These are phyloP conservation scores for Candoia aspera DNA, from an alignment of 2,113 vertebrate genomes.

Conservation along the genomic window DNA sequence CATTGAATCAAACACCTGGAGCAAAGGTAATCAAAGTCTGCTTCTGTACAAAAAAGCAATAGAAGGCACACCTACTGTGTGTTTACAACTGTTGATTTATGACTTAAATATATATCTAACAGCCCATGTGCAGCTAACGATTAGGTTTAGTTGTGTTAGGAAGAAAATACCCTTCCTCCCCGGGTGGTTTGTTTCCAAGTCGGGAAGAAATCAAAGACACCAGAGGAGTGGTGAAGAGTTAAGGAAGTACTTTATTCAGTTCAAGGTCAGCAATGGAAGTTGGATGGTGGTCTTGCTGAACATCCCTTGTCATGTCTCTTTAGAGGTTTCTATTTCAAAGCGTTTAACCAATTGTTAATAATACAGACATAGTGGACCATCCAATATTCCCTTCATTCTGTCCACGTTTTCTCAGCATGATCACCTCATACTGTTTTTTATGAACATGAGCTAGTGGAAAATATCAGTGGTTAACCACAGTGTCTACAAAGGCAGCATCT, in stretches of 20 bases:
- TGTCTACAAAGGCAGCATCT: not conserved
- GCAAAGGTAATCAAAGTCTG: constrained; percentile 6
- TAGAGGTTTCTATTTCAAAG: not conserved
- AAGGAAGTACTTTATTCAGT: not conserved
- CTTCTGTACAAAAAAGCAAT: constrained; percentile 9
- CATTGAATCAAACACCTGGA: constrained; percentile 17
- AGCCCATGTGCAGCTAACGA: not conserved
- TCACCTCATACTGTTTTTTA: not conserved
- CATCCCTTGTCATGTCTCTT: not conserved
- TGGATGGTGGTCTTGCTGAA: not conserved
- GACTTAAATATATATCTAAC: not conserved
- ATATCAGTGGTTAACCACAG: not conserved
- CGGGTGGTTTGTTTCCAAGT: not conserved
- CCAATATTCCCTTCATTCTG: not conserved
- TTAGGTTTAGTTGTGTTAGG: not conserved
- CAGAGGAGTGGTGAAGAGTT: not conserved
- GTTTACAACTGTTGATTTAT: constrained; percentile 1
- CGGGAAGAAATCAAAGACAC: not conserved
- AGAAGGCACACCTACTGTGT: not conserved
- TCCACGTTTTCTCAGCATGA: not conserved
- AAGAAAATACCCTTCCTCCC: not conserved
- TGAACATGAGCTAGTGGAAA: not conserved
- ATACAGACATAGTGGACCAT: not conserved
- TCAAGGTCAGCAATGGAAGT: not conserved
- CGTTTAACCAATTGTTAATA: not conserved